Evolutionary conservation across 1,140 invertebrate genomes (phyloP), one percentile per base, ranked within the genome.

Genomic region (Leguminivora glycinivorella): DNA sequence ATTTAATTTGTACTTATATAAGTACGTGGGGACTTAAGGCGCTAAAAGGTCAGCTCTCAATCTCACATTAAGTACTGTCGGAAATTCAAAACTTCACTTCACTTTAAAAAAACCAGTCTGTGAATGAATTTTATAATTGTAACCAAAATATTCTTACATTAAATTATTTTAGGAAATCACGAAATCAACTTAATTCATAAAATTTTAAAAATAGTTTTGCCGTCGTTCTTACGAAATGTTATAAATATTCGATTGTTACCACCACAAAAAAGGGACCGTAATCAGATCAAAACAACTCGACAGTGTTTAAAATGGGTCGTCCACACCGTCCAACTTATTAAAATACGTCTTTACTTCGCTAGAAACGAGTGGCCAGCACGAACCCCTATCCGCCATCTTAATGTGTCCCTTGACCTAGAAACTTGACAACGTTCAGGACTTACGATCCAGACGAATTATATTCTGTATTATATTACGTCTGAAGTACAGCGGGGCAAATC

Each of bases 391-490:
- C 25, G 25, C 14, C 29, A 67, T 67, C 66, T 67, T 67, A 67
- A 67, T 67, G 34, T 67, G 38, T 40, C 66, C 19, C 38, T 43
- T 43, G 66, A 26, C 66, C 66, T 67, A 40, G n/a, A 67, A 43
- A 67, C 25, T 63, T 63, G 58, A 63, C 58, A 63, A 63, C 58
- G 29, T 63, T 63, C 26, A 63, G 6, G n/a, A 60, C 56, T 60
- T 14, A 29, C 25, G 31, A 63, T 63, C 25, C 26, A n/a, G 29
- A 63, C 24, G 17, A 25, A 26, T 26, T 63, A 31, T n/a, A 31
- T 24, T 67, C 66, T 22, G 47, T 22, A 52, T 52, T 52, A 52
- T 52, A 52, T 52, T 52, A 63, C 3, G 25, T 63, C 29, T 26
- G 12, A 2, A n/a, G n/a, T n/a, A n/a, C n/a, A n/a, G n/a, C n/a